Evolutionary conservation across 2,113 vertebrate species (phyloP).

Genomic region (Leptocoma aspasia): DNA sequence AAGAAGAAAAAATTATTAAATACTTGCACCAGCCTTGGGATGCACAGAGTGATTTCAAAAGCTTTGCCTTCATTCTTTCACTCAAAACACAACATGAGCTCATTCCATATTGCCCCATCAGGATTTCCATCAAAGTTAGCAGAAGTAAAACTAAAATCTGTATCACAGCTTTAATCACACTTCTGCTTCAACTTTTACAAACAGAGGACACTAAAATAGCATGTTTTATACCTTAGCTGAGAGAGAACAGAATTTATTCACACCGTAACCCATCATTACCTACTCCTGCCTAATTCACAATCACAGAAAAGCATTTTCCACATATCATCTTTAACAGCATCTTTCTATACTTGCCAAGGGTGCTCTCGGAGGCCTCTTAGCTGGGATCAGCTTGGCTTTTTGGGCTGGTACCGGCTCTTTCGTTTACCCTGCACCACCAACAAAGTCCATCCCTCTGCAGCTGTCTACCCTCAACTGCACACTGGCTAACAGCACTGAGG

Average conservation of each 20-base stretch:
- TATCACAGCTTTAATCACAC: neutral
- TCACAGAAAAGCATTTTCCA: neutral
- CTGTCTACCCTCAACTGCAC: constrained; percentile 72
- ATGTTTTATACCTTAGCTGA: neutral
- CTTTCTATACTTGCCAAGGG: constrained; percentile 66
- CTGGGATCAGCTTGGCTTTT: constrained; percentile 75
- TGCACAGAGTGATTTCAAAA: neutral
- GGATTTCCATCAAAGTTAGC: rapidly evolving
- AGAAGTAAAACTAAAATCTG: neutral
- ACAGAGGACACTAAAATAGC: neutral
- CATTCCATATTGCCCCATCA: neutral
- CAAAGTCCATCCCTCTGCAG: constrained; percentile 70
- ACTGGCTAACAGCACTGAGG: neutral
- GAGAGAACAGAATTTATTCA: neutral
- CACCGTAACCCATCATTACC: rapidly evolving
- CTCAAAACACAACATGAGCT: neutral
- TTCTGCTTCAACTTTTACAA: neutral
- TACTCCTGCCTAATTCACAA: rapidly evolving
- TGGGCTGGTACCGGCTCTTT: constrained; percentile 78
- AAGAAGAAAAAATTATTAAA: neutral
- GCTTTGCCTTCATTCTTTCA: neutral
- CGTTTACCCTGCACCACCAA: constrained; percentile 70
- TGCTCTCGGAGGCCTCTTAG: constrained; percentile 73
- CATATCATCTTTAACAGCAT: neutral
- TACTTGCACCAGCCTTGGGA: neutral